Evolutionary conservation across 2,113 vertebrate genomes (phyloP).

Genomic region (Nesoenas mayeri): DNA sequence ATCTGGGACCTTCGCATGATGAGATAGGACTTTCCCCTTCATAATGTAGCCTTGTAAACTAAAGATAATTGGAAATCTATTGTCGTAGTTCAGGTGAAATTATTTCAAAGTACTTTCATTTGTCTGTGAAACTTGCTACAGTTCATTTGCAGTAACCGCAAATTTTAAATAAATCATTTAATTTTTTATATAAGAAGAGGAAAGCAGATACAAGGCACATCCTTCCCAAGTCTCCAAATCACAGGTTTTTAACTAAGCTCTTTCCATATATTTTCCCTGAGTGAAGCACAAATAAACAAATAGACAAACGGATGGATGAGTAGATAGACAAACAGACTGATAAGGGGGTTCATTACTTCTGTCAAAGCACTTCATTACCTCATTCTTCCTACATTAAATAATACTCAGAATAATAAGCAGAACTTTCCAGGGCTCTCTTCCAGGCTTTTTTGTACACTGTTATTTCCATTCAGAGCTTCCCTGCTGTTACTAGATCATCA

Average conservation of each 20-base stretch:
- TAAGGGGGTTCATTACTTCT: not conserved
- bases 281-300: not conserved
- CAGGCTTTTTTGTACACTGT: not conserved
- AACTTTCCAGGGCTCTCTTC: not conserved
- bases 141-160: not conserved
- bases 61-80: not conserved
- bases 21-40: not conserved
- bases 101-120: not conserved
- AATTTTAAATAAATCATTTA: not conserved
- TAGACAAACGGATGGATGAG: not conserved
- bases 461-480: not conserved
- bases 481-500: not conserved
- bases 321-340: not conserved
- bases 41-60: not conserved
- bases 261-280: not conserved
- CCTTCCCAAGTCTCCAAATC: not conserved
- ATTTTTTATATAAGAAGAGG: not conserved
- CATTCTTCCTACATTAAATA: not conserved
- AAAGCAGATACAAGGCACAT: not conserved
- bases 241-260: not conserved
- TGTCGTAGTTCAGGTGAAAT: not conserved
- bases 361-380: not conserved
- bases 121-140: not conserved
- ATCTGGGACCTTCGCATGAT: rapidly evolving
- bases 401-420: not conserved